phyloP scores from a whole-genome alignment of 1,140 invertebrate species.

The Apis laboriosa region DNA sequence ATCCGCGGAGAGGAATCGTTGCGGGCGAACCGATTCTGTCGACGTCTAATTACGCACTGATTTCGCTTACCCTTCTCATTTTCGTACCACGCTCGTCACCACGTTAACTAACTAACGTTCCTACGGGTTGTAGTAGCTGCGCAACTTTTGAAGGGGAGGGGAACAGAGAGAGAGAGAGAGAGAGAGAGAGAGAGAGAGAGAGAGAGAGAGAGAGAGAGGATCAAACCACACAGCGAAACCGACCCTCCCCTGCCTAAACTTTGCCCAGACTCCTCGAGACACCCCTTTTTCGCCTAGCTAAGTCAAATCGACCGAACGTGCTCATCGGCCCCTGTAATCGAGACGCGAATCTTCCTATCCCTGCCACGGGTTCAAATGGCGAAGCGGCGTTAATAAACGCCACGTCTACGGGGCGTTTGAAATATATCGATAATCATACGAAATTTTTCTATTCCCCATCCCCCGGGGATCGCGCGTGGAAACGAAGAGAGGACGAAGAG shows the following conservation, averaged over 20 bases:
- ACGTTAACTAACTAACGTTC: slow-evolving; percentile 48
- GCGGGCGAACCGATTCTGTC: not conserved
- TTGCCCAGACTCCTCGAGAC: slow-evolving; percentile 51
- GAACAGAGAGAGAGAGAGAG: slow-evolving; percentile 34
- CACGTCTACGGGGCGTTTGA: not conserved
- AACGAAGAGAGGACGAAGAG: too few relatives aligned
- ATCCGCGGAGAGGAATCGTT: not conserved
- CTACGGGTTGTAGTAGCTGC: not conserved
- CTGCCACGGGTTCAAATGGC: not conserved
- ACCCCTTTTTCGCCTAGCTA: slow-evolving; percentile 59
- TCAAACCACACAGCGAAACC: slow-evolving; percentile 17
- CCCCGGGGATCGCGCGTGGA: too few relatives aligned
- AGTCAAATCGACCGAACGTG: slow-evolving; percentile 65
- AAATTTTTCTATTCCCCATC: not conserved
- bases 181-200: slow-evolving; percentile 36
- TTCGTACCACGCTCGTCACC: slow-evolving; percentile 20
- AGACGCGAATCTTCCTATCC: slow-evolving; percentile 56
- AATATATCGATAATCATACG: not conserved
- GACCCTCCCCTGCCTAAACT: slow-evolving; percentile 30
- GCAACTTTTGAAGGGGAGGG: not conserved
- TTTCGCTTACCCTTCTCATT: slow-evolving; percentile 25
- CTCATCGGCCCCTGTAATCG: slow-evolving; percentile 64
- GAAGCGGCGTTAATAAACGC: not conserved
- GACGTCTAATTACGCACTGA: slow-evolving; percentile 48
- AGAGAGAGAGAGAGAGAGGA: slow-evolving; percentile 39